Evolutionary conservation across 2,797 vertebrate genomes (phyloP).

Genomic region (Tarsius wallacei): DNA sequence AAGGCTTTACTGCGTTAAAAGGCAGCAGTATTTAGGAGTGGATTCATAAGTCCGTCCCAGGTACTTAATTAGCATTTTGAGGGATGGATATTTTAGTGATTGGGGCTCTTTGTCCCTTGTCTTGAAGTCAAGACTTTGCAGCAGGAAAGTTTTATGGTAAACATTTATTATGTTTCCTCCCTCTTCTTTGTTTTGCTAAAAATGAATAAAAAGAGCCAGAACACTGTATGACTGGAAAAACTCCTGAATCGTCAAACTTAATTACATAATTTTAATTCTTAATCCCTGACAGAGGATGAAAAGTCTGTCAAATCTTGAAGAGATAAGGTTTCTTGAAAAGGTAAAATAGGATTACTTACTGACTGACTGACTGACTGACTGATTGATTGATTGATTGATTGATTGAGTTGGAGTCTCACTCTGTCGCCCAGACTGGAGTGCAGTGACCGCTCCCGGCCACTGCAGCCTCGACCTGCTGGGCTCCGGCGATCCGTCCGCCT

Average conservation of each 20-base stretch:
- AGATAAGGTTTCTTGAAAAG: background rate
- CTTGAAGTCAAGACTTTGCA: background rate
- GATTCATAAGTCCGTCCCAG: background rate
- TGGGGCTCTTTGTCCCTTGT: background rate
- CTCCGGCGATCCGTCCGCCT: too few species aligned
- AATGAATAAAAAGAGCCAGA: background rate
- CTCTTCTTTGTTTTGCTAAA: background rate
- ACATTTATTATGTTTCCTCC: background rate
- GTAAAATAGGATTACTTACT: background rate
- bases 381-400: too few species aligned
- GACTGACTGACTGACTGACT: too few species aligned
- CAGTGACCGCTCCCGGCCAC: too few species aligned
- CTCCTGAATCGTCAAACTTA: background rate
- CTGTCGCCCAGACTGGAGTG: too few species aligned
- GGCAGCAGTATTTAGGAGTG: background rate
- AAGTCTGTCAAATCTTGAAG: background rate
- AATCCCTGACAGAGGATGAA: background rate
- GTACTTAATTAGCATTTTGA: background rate
- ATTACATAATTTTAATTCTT: conserved; percentile 44
- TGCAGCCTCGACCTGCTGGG: too few species aligned
- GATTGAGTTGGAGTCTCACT: too few species aligned
- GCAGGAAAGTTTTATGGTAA: background rate
- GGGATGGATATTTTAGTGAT: conserved; percentile 11
- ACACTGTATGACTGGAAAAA: background rate
- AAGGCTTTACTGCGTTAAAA: background rate